phyloP scores from a whole-genome alignment of 2,888 invertebrate genomes.

The Hirtodrosophila alboralis region DNA sequence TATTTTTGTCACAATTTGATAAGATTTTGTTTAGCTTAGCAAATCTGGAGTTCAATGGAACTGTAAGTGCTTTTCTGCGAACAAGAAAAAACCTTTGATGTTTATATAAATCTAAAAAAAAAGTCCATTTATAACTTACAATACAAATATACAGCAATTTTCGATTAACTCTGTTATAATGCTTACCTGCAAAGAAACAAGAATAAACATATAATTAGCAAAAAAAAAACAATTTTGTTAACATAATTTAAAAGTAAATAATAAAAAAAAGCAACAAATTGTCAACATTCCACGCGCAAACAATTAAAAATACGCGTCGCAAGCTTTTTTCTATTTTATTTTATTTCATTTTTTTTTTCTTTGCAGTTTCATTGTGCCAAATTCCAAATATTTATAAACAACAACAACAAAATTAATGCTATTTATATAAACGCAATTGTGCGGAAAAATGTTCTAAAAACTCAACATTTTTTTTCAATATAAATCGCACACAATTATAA shows the following conservation, averaged over 20 bases:
- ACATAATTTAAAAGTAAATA: slow-evolving; percentile 5
- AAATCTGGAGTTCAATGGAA: slow-evolving; percentile 22
- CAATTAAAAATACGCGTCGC: slow-evolving; percentile 15
- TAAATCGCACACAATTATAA: slow-evolving; percentile 5
- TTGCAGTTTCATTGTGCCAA: slow-evolving; percentile 34
- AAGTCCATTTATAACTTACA: slow-evolving; percentile 24
- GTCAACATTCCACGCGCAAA: slow-evolving; percentile 15
- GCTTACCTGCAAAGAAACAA: slow-evolving; percentile 38
- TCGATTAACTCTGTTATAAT: neutral
- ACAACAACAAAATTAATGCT: slow-evolving; percentile 8
- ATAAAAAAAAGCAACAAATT: neutral
- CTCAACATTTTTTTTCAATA: slow-evolving; percentile 1
- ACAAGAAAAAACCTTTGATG: no score
- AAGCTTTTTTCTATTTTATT: neutral
- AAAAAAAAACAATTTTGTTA: neutral
- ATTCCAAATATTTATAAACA: slow-evolving; percentile 37
- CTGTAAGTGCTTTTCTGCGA: slow-evolving; percentile 2
- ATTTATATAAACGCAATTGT: slow-evolving; percentile 39
- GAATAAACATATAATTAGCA: neutral
- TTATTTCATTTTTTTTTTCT: slow-evolving; percentile 7
- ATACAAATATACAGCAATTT: neutral
- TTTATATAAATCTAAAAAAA: no score
- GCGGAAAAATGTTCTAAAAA: slow-evolving; percentile 20
- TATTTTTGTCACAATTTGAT: slow-evolving; percentile 20
- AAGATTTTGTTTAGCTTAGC: slow-evolving; percentile 7